A percentile compares a stretch with the other conserved stretches of the same genome.
phyloP scores from a whole-genome alignment of 2,888 invertebrate species.

The Muschampia plurimacula region DNA sequence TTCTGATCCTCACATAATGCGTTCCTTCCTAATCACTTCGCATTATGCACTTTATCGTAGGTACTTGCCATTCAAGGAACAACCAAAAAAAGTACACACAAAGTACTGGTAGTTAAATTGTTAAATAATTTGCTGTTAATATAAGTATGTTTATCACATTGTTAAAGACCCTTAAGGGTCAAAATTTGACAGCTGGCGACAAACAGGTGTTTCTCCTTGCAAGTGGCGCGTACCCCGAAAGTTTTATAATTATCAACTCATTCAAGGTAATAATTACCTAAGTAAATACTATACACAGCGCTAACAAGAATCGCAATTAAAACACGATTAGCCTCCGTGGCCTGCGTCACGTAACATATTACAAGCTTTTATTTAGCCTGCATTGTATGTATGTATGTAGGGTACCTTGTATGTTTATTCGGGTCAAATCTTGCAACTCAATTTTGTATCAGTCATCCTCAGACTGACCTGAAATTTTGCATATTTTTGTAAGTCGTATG shows the following conservation, averaged over 20 bases:
- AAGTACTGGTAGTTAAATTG: constrained; percentile 23
- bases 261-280: constrained; percentile 64
- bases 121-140: constrained; percentile 30
- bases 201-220: constrained; percentile 59
- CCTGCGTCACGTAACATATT: constrained; percentile 4
- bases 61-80: no score
- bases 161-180: constrained; percentile 57
- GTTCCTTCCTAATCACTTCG: no score
- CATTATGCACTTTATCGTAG: no score
- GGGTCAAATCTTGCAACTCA: no score
- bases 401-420: no score
- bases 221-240: constrained; percentile 53
- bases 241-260: constrained; percentile 62
- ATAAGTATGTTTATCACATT: constrained; percentile 48
- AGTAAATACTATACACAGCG: constrained; percentile 58
- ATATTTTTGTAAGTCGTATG: no score
- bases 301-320: constrained; percentile 64
- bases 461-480: no score
- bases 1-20: no score
- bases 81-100: constrained; percentile 9
- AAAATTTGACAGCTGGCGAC: constrained; percentile 56
- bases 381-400: no score
- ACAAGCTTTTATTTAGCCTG: background rate
- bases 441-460: no score
- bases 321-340: constrained; percentile 56